A percentile compares a stretch with the other conserved stretches of the same genome.
These are phyloP conservation scores for Silvanus unidentatus DNA, from an alignment of 2,888 invertebrate genomes.

Conservation along the genomic window DNA sequence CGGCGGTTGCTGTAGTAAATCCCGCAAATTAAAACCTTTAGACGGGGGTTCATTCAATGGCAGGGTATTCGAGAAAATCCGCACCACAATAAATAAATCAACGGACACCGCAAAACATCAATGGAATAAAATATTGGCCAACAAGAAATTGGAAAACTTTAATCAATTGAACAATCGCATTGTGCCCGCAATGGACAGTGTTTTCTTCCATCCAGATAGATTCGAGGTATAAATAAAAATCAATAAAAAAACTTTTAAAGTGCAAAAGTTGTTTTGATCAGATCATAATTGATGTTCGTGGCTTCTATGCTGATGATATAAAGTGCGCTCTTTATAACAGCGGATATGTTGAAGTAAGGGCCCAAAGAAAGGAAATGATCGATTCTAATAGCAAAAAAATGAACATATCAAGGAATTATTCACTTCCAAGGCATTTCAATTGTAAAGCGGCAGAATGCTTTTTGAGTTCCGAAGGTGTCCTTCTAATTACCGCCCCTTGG, in stretches of 20 bases:
- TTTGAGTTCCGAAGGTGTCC: slow-evolving; percentile 19
- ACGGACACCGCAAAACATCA: too few relatives aligned
- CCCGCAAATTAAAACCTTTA: too few relatives aligned
- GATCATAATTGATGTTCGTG: slow-evolving; percentile 22
- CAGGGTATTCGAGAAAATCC: too few relatives aligned
- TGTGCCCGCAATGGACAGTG: not conserved
- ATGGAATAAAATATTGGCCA: not conserved
- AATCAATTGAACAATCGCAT: too few relatives aligned
- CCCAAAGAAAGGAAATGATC: slow-evolving; percentile 12
- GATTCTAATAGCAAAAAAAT: slow-evolving; percentile 11
- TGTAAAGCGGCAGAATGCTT: slow-evolving; percentile 18
- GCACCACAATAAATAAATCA: too few relatives aligned
- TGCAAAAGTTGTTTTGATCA: slow-evolving; percentile 9
- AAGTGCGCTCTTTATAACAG: slow-evolving; percentile 16
- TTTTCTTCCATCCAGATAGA: not conserved
- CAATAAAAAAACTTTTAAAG: too few relatives aligned
- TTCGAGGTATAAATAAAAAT: not conserved
- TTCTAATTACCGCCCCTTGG: slow-evolving; percentile 22
- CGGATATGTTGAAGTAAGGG: slow-evolving; percentile 10
- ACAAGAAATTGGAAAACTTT: not conserved
- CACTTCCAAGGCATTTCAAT: slow-evolving; percentile 16
- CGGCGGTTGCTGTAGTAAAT: too few relatives aligned
- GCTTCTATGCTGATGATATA: slow-evolving; percentile 20
- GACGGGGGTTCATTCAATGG: too few relatives aligned
- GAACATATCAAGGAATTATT: slow-evolving; percentile 18